A percentile compares a stretch with the other conserved stretches of the same genome.
phyloP scores from a whole-genome alignment of 2,888 invertebrate species.

The Cryptophagus acutangulus region DNA sequence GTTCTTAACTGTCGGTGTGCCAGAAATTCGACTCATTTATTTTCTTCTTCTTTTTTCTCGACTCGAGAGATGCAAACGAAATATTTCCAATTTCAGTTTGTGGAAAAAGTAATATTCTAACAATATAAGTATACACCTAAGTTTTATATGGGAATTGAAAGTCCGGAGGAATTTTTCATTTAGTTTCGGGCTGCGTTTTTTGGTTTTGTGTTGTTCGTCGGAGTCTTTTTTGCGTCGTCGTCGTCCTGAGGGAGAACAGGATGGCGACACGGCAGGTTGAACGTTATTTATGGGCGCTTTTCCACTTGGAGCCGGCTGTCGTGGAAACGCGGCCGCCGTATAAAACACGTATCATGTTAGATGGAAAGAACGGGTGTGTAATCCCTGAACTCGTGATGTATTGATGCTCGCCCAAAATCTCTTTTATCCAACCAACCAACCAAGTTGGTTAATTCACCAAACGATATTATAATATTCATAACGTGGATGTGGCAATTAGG shows the following conservation, averaged over 20 bases:
- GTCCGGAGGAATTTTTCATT: constrained; percentile 21
- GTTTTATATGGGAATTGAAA: no score
- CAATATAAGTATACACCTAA: neutral
- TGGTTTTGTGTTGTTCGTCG: constrained; percentile 15
- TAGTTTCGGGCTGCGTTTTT: constrained; percentile 26
- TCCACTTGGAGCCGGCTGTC: constrained; percentile 43
- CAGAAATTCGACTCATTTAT: constrained; percentile 24
- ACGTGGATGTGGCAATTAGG: constrained; percentile 29
- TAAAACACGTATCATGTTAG: constrained; percentile 46
- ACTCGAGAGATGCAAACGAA: neutral
- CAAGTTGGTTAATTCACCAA: no score
- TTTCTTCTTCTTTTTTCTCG: neutral
- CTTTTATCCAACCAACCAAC: no score
- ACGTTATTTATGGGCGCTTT: constrained; percentile 49
- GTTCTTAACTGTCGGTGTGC: constrained; percentile 31
- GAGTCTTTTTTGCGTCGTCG: constrained; percentile 31
- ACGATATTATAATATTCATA: neutral
- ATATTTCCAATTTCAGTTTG: neutral
- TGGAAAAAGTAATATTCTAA: neutral
- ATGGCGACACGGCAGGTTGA: constrained; percentile 44
- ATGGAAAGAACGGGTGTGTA: constrained; percentile 41
- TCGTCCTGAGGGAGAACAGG: constrained; percentile 27
- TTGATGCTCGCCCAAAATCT: constrained; percentile 31
- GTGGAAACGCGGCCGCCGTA: constrained; percentile 41
- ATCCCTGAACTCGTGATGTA: constrained; percentile 46